Conservation (phyloP, 2,113 vertebrate species). For the Oreochromis tanganicae region DNA sequence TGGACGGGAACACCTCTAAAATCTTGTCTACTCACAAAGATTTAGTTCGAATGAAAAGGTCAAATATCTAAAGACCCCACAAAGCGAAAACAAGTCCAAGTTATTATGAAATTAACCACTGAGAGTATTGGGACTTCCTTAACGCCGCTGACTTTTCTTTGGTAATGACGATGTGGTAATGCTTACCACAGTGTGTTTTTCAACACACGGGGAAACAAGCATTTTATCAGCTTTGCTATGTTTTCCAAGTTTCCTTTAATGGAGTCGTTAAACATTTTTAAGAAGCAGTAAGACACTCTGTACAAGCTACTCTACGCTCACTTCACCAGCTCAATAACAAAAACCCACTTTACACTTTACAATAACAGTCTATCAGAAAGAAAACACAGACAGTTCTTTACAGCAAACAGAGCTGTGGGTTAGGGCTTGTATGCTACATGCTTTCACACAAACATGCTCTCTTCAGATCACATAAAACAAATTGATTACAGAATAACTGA, state of each 20-base stretch:
- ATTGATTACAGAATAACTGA: neutral
- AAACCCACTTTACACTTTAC: slow-evolving; percentile 14
- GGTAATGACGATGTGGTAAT: neutral
- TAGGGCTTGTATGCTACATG: slow-evolving; percentile 18
- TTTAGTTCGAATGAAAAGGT: neutral
- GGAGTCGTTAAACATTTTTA: neutral
- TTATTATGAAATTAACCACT: neutral
- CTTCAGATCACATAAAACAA: neutral
- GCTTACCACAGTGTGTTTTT: neutral
- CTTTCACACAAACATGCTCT: slow-evolving; percentile 48
- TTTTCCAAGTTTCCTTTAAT: neutral
- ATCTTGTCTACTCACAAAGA: neutral
- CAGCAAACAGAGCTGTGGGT: neutral
- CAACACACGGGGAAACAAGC: neutral
- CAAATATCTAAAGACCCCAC: slow-evolving; percentile 9
- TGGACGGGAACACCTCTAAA: neutral
- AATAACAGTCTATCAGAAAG: neutral
- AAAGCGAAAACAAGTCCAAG: neutral
- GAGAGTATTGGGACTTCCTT: neutral
- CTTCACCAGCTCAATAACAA: neutral
- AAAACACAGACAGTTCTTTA: slow-evolving; percentile 4
- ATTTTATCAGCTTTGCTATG: neutral
- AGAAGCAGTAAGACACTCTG: neutral
- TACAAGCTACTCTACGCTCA: slow-evolving; percentile 18
- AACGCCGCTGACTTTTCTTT: neutral